phyloP scores from a whole-genome alignment of 2,113 vertebrate species.

The Emydocephalus ijimae region DNA sequence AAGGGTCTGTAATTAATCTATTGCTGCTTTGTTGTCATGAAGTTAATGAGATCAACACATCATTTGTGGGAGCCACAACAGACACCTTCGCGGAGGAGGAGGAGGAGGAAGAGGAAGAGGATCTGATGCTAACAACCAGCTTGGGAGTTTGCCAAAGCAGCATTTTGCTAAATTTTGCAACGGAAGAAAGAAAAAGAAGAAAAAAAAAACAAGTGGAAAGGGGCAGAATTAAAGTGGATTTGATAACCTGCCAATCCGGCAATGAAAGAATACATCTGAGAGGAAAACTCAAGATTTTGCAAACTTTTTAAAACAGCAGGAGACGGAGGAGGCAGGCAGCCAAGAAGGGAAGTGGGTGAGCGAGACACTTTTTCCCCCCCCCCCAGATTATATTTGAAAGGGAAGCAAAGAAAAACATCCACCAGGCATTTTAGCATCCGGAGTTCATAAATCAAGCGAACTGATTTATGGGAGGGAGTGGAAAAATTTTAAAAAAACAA shows the following conservation, averaged over 20 bases:
- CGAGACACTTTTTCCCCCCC: not conserved
- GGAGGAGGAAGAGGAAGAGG: no score
- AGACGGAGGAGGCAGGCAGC: not conserved
- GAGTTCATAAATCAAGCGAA: not conserved
- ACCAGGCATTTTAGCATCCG: not conserved
- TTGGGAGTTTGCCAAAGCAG: not conserved
- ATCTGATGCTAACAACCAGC: not conserved
- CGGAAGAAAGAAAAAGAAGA: no score
- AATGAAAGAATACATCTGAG: not conserved
- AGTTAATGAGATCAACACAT: conserved; percentile 2
- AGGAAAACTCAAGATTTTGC: not conserved
- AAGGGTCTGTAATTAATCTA: not conserved
- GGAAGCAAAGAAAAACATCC: not conserved
- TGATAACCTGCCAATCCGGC: not conserved
- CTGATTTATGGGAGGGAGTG: not conserved
- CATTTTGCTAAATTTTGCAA: not conserved
- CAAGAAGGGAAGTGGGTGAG: not conserved
- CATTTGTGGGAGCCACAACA: not conserved
- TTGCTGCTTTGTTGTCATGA: not conserved
- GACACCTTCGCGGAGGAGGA: not conserved
- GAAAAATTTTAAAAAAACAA: not conserved
- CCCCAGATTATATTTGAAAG: not conserved
- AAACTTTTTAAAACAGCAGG: not conserved
- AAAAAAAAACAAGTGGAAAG: not conserved
- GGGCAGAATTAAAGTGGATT: not conserved